Evolutionary conservation across 2,113 vertebrate genomes (phyloP).

Genomic region (Arothron firmamentum): DNA sequence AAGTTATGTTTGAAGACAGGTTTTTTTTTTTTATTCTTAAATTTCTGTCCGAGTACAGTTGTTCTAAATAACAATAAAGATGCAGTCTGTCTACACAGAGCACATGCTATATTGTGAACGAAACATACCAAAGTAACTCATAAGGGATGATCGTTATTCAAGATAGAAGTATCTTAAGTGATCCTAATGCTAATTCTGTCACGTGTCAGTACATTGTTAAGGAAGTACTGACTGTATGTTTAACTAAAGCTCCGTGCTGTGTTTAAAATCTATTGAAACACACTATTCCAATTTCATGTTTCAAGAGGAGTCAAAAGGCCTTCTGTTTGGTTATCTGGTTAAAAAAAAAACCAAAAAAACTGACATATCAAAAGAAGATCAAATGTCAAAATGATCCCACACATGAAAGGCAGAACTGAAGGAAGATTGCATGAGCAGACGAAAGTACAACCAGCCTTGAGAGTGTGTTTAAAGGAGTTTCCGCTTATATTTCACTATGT

Average conservation of each 20-base stretch:
- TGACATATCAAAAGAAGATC: slow-evolving; percentile 19
- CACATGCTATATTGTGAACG: slow-evolving; percentile 35
- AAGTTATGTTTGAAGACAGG: neutral
- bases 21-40: neutral
- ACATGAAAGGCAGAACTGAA: slow-evolving; percentile 16
- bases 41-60: slow-evolving; percentile 3
- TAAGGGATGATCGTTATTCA: slow-evolving; percentile 58
- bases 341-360: slow-evolving; percentile 11
- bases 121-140: slow-evolving; percentile 37
- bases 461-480: slow-evolving; percentile 36
- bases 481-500: slow-evolving; percentile 28
- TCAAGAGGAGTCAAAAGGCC: slow-evolving; percentile 15
- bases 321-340: slow-evolving; percentile 26
- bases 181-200: slow-evolving; percentile 40
- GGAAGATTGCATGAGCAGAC: slow-evolving; percentile 35
- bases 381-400: slow-evolving; percentile 35
- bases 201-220: slow-evolving; percentile 44
- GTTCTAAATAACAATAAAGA: slow-evolving; percentile 16
- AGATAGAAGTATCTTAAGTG: slow-evolving; percentile 46
- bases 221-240: slow-evolving; percentile 3
- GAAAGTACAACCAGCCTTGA: slow-evolving; percentile 46
- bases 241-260: neutral
- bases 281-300: neutral
- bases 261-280: neutral
- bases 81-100: slow-evolving; percentile 2